These are phyloP conservation scores for Ectobius pallidus DNA, from an alignment of 2,888 invertebrate species.

Conservation along the genomic window DNA sequence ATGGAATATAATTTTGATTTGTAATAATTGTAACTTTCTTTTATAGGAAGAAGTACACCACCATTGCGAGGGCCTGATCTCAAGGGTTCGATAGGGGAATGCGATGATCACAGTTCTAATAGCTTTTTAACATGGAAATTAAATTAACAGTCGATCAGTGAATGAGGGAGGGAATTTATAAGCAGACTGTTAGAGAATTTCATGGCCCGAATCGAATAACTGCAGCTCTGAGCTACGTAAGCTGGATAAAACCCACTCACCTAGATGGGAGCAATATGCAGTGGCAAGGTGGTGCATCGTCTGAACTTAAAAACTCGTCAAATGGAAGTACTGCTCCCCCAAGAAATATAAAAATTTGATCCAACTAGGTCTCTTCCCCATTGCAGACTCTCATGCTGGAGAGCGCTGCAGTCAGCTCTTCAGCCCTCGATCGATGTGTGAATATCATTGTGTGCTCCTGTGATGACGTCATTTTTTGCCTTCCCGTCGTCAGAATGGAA, in stretches of 20 bases:
- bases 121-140: constrained; percentile 28
- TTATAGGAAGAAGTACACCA: constrained; percentile 32
- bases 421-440: constrained; percentile 24
- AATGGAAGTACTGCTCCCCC: constrained; percentile 9
- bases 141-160: constrained; percentile 33
- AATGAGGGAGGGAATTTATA: not conserved
- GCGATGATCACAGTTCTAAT: constrained; percentile 20
- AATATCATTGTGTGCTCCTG: constrained; percentile 16
- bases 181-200: not conserved
- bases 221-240: constrained; percentile 1
- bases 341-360: constrained; percentile 1
- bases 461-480: constrained; percentile 28
- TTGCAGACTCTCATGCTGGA: constrained; percentile 21
- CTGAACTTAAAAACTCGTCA: constrained; percentile 9
- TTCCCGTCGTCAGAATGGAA: constrained; percentile 22
- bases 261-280: constrained; percentile 10
- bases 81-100: constrained; percentile 25
- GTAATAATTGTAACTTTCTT: no score
- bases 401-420: constrained; percentile 14
- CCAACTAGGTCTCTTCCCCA: constrained; percentile 7
- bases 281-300: not conserved
- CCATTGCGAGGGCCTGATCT: constrained; percentile 35
- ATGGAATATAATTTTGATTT: no score
- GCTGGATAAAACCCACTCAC: not conserved
- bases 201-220: constrained; percentile 4